Base-by-base conservation (phyloP, 2,797 vertebrate species). In the Thamnophis elegans region DNA sequence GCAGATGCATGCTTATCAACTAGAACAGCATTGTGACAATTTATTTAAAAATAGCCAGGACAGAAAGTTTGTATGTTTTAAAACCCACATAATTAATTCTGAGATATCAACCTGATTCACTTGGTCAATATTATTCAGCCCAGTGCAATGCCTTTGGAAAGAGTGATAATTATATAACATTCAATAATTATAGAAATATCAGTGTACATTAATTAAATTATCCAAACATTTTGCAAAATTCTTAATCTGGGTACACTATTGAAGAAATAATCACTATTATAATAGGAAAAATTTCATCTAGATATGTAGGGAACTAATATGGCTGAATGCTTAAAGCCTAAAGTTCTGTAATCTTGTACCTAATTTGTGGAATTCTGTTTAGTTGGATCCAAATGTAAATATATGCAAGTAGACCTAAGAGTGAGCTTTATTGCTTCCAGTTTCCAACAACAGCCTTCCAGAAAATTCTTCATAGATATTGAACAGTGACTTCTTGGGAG, bases 271-370 rank as follows among this genome's bases (percentile, higher is more conserved):
- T 68, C 10, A 89, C 42, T 42, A 68, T 2, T 89, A 89, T 89
- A 68, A 26, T n/a, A 58, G 42, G 26, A 62, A 92, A 11, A 16
- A 92, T 54, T 93, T 89, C 65, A 87, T n/a, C 78, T 88, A 94
- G 82, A 53, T 90, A 51, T 85, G 22, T 10, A 26, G 47, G 47
- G 13, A 53, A 32, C 47, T 88, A 60, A 60, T 26, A 8, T 59
- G 32, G 36, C 58, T 87, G n/a, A 32, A 58, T 58, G 18, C 82
- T 85, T 85, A 51, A 85, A 51, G 25, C 25, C 51, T 85, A 85
- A 85, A 85, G 47, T 47, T 25, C 22, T 51, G 82, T 8, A 82
- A 47, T 82, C 13, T 14, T 78, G 53, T 53, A 53, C 10, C 53
- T 53, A 47, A 20, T 25, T 82, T 22, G 9, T 47, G 82, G 82